These are phyloP conservation scores for Solenopsis fugax DNA, from an alignment of 1,140 invertebrate species.

Conservation along the genomic window DNA sequence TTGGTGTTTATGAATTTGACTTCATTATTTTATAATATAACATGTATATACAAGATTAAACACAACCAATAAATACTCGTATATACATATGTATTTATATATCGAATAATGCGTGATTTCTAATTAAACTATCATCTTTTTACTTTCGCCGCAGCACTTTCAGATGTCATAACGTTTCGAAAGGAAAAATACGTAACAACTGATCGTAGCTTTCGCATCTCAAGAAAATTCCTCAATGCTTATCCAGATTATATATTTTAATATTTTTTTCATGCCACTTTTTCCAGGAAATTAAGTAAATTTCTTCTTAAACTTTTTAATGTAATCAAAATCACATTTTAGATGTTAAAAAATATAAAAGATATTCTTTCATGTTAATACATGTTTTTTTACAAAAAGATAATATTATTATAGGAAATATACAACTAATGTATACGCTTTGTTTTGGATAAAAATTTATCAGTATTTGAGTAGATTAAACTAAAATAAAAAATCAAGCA, in stretches of 20 bases:
- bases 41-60: neutral
- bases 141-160: constrained; percentile 4
- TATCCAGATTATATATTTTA: neutral
- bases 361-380: neutral
- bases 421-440: neutral
- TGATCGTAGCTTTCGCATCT: neutral
- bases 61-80: neutral
- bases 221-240: neutral
- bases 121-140: neutral
- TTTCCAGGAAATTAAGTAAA: neutral
- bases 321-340: neutral
- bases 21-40: neutral
- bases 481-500: neutral
- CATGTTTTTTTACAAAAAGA: neutral
- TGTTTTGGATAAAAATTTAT: neutral
- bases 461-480: neutral
- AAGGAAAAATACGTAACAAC: constrained; percentile 10
- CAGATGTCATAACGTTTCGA: neutral
- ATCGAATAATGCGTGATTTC: neutral
- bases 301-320: neutral
- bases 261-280: neutral
- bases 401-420: neutral
- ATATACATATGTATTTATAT: neutral
- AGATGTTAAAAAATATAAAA: neutral
- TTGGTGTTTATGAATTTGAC: neutral